Evolutionary conservation across 2,113 vertebrate genomes (phyloP), one percentile per base, ranked within the genome.

Genomic region (pig (Sus scrofa)): DNA sequence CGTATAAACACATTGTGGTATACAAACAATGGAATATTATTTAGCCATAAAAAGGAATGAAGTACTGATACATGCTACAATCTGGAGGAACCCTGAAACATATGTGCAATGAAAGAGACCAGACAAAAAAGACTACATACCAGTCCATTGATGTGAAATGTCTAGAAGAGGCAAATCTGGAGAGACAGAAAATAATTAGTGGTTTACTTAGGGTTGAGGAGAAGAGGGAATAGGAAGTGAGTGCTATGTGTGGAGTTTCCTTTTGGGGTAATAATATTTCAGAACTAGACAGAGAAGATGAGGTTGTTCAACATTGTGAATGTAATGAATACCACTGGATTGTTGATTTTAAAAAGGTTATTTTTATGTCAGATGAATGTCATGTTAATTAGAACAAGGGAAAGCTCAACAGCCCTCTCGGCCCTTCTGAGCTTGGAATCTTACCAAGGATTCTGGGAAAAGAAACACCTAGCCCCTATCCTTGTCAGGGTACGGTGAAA

Each of bases 401-500:
- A 96, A 86, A 78, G 74, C 75, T 74, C 54, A 65, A 26, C 6
- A 16, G 44, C 34, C 15, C 1, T n/a, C 58, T 39, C 54, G 14
- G 73, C 71, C 34, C 13, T 63, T 68, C 18, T 26, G 83, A 37
- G 32, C 30, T 82, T 71, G 67, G 37, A 60, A 58, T 89, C 62
- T 71, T 65, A n/a, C 65, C 26, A 22, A 6, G 11, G 52, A 87
- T 26, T 34, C 63, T 67, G 5, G 20, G 87, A n/a, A 56, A 75
- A 75, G 86, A 86, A 94, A 94, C 26, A 73, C 63, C 37, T 67
- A 26, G 95, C 58, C 77, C 16, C n/a, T 65, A 18, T 91, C 77
- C 82, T 44, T 56, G 78, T 1, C 7, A 32, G 56, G 18, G 67
- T 12, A 16, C 7, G 20, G 11, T 62, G 26, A 70, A 37, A 26